phyloP scores from a whole-genome alignment of 2,797 vertebrate species.

The Iguana delicatissima region DNA sequence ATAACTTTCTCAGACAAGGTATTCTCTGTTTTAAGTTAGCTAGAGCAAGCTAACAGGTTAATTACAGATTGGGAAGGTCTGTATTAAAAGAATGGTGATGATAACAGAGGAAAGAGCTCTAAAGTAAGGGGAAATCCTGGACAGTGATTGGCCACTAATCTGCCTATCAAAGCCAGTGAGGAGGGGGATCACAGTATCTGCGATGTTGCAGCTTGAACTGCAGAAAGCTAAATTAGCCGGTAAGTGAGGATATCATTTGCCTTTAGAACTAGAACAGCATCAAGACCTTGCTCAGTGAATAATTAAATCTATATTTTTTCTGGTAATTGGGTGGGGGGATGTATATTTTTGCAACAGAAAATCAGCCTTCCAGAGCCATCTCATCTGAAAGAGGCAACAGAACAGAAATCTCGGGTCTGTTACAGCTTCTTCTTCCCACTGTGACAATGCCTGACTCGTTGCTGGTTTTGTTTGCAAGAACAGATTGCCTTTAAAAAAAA shows the following conservation, averaged over 20 bases:
- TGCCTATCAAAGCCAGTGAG: conserved; percentile 16
- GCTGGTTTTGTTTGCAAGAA: conserved; percentile 29
- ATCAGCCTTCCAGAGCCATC: conserved; percentile 11
- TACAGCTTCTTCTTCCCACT: not conserved
- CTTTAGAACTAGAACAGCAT: conserved; percentile 15
- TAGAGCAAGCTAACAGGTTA: conserved; percentile 4
- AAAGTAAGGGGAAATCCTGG: conserved; percentile 19
- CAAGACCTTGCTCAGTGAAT: not conserved
- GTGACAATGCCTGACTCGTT: conserved; percentile 11
- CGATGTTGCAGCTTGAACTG: not conserved
- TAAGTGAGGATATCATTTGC: conserved; percentile 1
- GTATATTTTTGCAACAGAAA: conserved; percentile 2
- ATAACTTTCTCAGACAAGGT: not conserved
- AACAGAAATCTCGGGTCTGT: conserved; percentile 4
- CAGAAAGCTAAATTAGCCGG: conserved; percentile 10
- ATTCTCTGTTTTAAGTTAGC: not conserved
- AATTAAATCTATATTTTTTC: not conserved
- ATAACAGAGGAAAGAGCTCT: conserved; percentile 9
- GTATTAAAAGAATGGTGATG: conserved; percentile 26
- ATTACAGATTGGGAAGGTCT: conserved; percentile 8
- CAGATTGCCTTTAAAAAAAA: not conserved
- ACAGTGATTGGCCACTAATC: conserved; percentile 14
- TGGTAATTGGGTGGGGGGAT: not conserved
- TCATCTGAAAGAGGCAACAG: conserved; percentile 8
- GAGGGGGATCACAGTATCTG: not conserved